Evolutionary conservation across 2,113 vertebrate genomes (phyloP), one percentile per base, ranked within the genome.

Genomic region (Morone saxatilis): DNA sequence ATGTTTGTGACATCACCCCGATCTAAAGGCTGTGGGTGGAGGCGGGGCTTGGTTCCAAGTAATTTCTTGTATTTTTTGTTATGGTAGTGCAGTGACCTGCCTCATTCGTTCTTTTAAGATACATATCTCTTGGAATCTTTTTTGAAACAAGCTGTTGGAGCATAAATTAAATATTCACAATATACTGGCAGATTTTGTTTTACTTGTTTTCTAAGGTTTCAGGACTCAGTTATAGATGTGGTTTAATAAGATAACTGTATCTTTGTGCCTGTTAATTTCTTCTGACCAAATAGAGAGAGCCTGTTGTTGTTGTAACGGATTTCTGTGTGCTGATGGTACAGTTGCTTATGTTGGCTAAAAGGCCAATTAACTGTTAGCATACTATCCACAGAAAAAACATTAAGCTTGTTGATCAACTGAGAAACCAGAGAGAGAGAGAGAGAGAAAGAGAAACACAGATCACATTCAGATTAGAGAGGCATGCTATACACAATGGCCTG

Each of bases 401-500:
- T 2, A 43, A 31, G 16, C 36, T 51, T 8, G 53, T 62, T 67
- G 54, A 78, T 83, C 41, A 72, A 59, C 74, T 22, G 77, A 63
- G 51, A 76, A 69, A 53, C 36, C 47, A 54, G 12, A 53, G 20
- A 13, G 22, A 43, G 17, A 62, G 7, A 69, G 4, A 66, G 31
- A 31, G 31, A 31, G 31, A 31, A 2, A 25, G 7, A 48, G 1
- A 53, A 25, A 56, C 65, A 45, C 5, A 66, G 59, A 57, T 67
- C 40, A 71, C 25, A 59, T 70, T 65, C 5, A 31, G 73, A 86
- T 78, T 41, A 66, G 41, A 67, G 47, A 43, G 9, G 19, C 40
- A 57, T 43, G 56, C 69, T 51, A n/a, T 53, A 79, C 25, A 68
- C 17, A 78, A 25, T 11, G 4, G n/a, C 63, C 85, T 75, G 76